These are phyloP conservation scores for Habrosyne pyritoides DNA, from an alignment of 2,888 invertebrate species.

Conservation along the genomic window DNA sequence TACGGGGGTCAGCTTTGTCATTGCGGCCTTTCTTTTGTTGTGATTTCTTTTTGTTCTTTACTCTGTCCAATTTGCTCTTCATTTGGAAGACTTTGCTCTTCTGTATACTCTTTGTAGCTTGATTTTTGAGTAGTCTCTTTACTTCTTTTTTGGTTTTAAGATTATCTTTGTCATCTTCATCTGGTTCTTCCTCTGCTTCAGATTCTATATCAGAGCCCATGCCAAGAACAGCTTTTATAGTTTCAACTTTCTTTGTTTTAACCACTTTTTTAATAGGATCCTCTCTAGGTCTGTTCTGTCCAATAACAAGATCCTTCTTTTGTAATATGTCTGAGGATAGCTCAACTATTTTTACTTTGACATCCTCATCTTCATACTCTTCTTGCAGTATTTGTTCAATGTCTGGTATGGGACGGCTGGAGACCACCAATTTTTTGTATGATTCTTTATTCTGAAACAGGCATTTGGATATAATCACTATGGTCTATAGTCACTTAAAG, in stretches of 20 bases:
- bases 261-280: conserved; percentile 32
- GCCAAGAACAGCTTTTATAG: conserved; percentile 53
- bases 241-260: conserved; percentile 42
- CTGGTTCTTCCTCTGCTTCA: conserved; percentile 51
- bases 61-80: conserved; percentile 88
- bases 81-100: conserved; percentile 90
- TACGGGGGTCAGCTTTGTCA: conserved; percentile 57
- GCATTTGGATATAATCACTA: background rate
- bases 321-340: conserved; percentile 88
- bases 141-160: conserved; percentile 86
- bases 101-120: conserved; percentile 88
- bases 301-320: conserved; percentile 88
- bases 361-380: conserved; percentile 90
- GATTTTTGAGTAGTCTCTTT: conserved; percentile 87
- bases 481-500: no score
- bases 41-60: conserved; percentile 88
- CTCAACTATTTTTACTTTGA: conserved; percentile 91
- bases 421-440: conserved; percentile 89
- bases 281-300: conserved; percentile 84
- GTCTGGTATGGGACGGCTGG: conserved; percentile 88
- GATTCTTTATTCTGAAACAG: conserved; percentile 85
- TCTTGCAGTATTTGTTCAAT: conserved; percentile 86
- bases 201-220: conserved; percentile 66
- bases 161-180: conserved; percentile 53
- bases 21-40: conserved; percentile 63